Percentiles rank a stretch among this genome's conserved stretches.
Evolutionary conservation across 1,140 invertebrate genomes (phyloP).

Genomic region (Ips typographus): DNA sequence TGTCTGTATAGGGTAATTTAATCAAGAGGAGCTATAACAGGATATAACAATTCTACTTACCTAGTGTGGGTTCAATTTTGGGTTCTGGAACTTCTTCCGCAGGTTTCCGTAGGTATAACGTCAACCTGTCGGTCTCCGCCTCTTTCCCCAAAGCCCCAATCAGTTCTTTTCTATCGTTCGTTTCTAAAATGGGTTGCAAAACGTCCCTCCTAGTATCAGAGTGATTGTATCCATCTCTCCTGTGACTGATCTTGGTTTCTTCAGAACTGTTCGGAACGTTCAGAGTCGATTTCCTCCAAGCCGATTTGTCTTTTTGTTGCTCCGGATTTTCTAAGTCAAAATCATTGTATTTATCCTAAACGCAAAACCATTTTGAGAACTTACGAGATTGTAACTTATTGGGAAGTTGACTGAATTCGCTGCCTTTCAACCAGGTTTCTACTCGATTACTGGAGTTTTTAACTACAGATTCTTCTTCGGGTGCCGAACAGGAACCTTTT

Average conservation of each 20-base stretch:
- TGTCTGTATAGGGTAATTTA: too few species aligned
- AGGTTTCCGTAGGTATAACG: constrained; percentile 65
- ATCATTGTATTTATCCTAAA: neutral
- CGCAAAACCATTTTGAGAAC: neutral
- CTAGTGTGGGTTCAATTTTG: too few species aligned
- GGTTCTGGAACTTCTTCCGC: too few species aligned
- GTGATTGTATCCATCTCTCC: constrained; percentile 26
- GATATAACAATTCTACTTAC: too few species aligned
- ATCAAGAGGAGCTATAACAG: too few species aligned
- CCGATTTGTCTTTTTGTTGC: constrained; percentile 72
- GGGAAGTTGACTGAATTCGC: constrained; percentile 67
- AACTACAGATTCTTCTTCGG: constrained; percentile 63
- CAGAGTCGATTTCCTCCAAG: constrained; percentile 73
- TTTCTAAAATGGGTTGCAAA: constrained; percentile 59
- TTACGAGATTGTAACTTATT: neutral
- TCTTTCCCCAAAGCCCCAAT: constrained; percentile 55
- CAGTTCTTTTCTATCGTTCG: constrained; percentile 57
- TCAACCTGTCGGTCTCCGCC: constrained; percentile 57
- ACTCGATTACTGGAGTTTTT: constrained; percentile 77
- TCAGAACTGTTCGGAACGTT: constrained; percentile 66
- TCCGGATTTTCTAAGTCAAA: constrained; percentile 67
- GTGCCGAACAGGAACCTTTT: constrained; percentile 44
- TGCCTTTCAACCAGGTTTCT: constrained; percentile 86
- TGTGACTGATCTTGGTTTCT: constrained; percentile 50
- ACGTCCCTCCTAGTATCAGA: constrained; percentile 36